These are phyloP conservation scores for Jaculus jaculus DNA, from an alignment of 2,113 vertebrate species.

Conservation along the genomic window DNA sequence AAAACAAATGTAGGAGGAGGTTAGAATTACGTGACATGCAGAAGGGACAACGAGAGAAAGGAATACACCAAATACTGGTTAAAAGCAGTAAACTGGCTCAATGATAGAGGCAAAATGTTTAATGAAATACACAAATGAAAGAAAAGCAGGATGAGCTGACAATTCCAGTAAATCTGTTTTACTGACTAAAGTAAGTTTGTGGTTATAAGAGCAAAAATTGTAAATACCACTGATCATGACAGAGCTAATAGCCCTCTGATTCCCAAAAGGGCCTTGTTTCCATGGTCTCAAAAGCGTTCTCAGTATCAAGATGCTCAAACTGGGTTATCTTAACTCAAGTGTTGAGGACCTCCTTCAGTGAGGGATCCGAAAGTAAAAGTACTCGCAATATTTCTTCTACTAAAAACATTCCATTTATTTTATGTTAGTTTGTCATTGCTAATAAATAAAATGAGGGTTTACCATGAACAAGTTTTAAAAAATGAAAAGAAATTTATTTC, in stretches of 20 bases:
- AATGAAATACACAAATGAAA: constrained; percentile 82
- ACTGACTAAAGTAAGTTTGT: constrained; percentile 74
- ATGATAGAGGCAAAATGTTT: constrained; percentile 78
- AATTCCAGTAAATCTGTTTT: constrained; percentile 79
- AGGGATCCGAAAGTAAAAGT: constrained; percentile 78
- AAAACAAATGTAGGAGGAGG: constrained; percentile 78
- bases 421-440: constrained; percentile 7
- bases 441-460: constrained; percentile 51
- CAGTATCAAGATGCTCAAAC: constrained; percentile 69
- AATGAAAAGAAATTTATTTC: constrained; percentile 38
- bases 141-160: constrained; percentile 82
- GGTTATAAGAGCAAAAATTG: constrained; percentile 56
- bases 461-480: constrained; percentile 56
- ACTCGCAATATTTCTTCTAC: constrained; percentile 48
- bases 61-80: constrained; percentile 81
- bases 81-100: constrained; percentile 82
- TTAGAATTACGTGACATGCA: constrained; percentile 87
- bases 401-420: constrained; percentile 50
- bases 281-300: constrained; percentile 48
- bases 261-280: constrained; percentile 44
- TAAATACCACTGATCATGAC: constrained; percentile 70
- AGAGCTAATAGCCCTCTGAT: constrained; percentile 57
- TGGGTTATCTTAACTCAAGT: constrained; percentile 17
- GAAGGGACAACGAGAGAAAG: constrained; percentile 78
- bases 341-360: constrained; percentile 26